Conservation (phyloP, 1,140 invertebrate genomes). For the Bombus polaris region DNA sequence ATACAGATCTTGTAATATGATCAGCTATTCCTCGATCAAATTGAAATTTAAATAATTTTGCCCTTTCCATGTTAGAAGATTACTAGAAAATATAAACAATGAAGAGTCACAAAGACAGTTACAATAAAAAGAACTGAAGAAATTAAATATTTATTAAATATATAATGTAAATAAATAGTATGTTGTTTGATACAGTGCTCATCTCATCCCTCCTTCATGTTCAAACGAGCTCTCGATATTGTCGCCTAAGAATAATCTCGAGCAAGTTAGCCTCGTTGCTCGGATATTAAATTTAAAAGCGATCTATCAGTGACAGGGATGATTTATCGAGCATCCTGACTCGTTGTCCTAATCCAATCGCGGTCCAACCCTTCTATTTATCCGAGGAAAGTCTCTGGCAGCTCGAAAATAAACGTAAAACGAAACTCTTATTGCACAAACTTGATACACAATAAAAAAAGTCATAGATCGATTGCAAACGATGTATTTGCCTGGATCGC, state of each 20-base stretch:
- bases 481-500: not conserved
- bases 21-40: too few species aligned
- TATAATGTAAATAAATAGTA: not conserved
- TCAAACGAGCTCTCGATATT: not conserved
- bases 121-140: too few species aligned
- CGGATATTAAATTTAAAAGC: slow-evolving; percentile 28
- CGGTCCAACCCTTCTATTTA: not conserved
- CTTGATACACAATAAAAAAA: not conserved
- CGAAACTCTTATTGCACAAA: not conserved
- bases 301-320: slow-evolving; percentile 24
- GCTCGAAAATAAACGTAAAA: not conserved
- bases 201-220: not conserved
- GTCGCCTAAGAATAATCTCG: not conserved
- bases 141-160: too few species aligned
- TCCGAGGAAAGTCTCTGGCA: not conserved
- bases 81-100: too few species aligned
- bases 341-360: not conserved
- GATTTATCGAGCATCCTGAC: not conserved
- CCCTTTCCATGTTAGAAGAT: too few species aligned
- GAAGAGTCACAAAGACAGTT: too few species aligned
- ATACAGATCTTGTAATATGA: too few species aligned
- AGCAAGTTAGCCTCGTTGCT: not conserved
- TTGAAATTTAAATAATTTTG: too few species aligned
- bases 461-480: not conserved
- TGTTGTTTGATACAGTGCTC: not conserved